Base-by-base conservation (phyloP, 1,140 invertebrate species). In the Nasonia giraulti region DNA sequence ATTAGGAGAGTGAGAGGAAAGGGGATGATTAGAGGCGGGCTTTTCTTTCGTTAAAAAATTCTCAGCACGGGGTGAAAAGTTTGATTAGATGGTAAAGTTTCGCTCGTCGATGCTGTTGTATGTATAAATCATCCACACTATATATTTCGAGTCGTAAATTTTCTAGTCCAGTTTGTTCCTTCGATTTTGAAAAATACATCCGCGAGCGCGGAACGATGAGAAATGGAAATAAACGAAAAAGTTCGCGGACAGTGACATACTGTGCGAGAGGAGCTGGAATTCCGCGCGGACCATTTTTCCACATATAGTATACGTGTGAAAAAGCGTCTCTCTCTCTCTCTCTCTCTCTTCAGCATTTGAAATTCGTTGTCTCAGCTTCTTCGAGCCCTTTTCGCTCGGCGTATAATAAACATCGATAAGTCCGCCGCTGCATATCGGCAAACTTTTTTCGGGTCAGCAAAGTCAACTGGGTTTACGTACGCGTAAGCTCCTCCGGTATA, bases 381-480 rank as follows among this genome's bases (percentile, higher is more conserved):
- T 10, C 40, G 0, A 44, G 40, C 40, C 40, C 8, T 10, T 10
- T 8, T 44, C 10, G 40, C 40, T 44, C 10, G 8, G 40, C 40
- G 40, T 10, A 44, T 5, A 44, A 44, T 44, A 44, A 44, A 7
- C 6, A 12, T 71, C 69, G 31, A 23, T 33, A 12, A 33, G 12
- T 37, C 71, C 14, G 7, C n/a, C n/a, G n/a, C n/a, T n/a, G n/a
- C n/a, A n/a, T n/a, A n/a, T n/a, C n/a, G n/a, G n/a, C n/a, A n/a
- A n/a, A n/a, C n/a, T 71, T 77, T 37, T n/a, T 50, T 77, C 47
- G 4, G 75, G n/a, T 31, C 75, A 50, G 75, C 11, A 74, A 40
- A 14, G 23, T 66, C 17, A 40, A 40, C 31, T 2, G 2, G 31
- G 71, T 37, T 37, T 14, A 37, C 20, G 14, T 5, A 5, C 33